Conservation (phyloP, 2,113 vertebrate species). For the Lota lota region DNA sequence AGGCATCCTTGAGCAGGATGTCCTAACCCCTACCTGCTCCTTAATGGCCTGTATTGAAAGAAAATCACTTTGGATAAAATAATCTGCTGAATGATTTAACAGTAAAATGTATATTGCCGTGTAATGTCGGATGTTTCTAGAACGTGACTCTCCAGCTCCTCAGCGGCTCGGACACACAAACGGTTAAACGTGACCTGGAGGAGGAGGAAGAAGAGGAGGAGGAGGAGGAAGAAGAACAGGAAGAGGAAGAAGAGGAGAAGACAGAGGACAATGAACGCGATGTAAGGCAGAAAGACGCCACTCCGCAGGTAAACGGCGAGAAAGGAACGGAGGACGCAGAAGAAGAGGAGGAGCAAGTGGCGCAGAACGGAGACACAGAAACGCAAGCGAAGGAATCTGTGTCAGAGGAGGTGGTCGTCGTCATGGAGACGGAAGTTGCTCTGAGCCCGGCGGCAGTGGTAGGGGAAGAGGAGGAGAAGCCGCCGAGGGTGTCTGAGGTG, state of each 20-base stretch:
- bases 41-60: too few relatives aligned
- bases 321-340: constrained; percentile 11
- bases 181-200: constrained; percentile 28
- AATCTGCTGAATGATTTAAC: too few relatives aligned
- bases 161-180: constrained; percentile 48
- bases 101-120: too few relatives aligned
- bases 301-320: too few relatives aligned
- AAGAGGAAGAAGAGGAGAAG: constrained; percentile 18
- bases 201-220: constrained; percentile 48
- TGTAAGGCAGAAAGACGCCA: constrained; percentile 29
- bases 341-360: constrained; percentile 8
- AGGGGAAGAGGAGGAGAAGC: not conserved
- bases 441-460: not conserved
- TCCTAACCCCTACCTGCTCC: too few relatives aligned
- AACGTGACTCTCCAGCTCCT: constrained; percentile 88
- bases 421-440: constrained; percentile 14
- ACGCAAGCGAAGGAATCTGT: not conserved
- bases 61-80: too few relatives aligned
- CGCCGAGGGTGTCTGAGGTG: not conserved
- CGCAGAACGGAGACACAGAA: constrained; percentile 10
- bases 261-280: not conserved
- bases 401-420: not conserved
- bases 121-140: constrained; percentile 57
- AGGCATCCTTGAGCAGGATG: too few relatives aligned
- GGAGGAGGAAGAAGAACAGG: constrained; percentile 29